Conservation (phyloP, 1,140 invertebrate genomes). For the Zaprionus taronus region DNA sequence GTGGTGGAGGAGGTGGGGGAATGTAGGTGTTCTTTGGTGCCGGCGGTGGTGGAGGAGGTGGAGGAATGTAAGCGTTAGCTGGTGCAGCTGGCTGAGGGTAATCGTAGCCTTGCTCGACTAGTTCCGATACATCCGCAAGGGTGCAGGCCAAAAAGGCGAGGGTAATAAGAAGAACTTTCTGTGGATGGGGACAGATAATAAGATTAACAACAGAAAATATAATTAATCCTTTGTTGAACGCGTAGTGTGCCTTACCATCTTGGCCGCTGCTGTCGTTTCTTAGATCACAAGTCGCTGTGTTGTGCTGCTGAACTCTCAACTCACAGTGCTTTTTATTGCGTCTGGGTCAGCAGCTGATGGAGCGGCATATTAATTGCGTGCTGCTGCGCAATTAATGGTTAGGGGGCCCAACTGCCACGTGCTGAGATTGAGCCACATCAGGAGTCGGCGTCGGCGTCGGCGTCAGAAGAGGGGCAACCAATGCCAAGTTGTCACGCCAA, state of each 20-base stretch:
- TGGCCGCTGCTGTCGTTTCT: constrained; percentile 53
- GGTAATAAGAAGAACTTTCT: constrained; percentile 70
- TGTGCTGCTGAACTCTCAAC: constrained; percentile 64
- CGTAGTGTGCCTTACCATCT: neutral
- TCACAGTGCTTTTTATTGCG: constrained; percentile 63
- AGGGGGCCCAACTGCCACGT: constrained; percentile 43
- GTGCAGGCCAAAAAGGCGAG: constrained; percentile 75
- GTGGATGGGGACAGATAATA: neutral
- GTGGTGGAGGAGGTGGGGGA: constrained; percentile 47
- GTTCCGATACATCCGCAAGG: constrained; percentile 74
- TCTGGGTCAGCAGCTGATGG: neutral
- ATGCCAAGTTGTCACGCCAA: constrained; percentile 70
- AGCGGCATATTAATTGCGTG: constrained; percentile 69
- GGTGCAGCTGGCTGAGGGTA: constrained; percentile 67
- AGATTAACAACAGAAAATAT: neutral
- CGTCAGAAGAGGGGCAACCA: constrained; percentile 50
- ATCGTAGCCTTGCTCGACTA: constrained; percentile 60
- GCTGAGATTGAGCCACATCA: neutral
- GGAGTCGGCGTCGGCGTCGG: neutral
- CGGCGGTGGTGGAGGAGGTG: constrained; percentile 38
- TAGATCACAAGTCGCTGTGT: constrained; percentile 54
- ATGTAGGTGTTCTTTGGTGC: constrained; percentile 49
- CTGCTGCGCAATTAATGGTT: constrained; percentile 52
- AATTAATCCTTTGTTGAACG: too few species aligned
- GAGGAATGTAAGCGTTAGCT: constrained; percentile 56